Conservation (phyloP, 2,888 invertebrate genomes). For the Spilarctia lutea region DNA sequence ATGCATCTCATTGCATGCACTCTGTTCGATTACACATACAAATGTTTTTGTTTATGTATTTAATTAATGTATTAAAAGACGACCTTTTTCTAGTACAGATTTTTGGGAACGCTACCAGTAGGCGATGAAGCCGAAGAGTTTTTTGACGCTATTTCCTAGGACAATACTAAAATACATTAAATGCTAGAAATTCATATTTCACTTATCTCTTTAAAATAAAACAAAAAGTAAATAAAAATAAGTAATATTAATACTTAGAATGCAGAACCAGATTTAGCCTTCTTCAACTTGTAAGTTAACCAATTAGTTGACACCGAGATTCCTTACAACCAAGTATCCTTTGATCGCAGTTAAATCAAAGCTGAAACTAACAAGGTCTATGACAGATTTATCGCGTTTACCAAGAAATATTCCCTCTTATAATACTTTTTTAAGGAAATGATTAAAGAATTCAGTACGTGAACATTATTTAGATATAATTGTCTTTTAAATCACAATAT, state of each 20-base stretch:
- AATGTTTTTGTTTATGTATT: too few relatives aligned
- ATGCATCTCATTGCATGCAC: too few relatives aligned
- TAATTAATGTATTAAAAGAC: too few relatives aligned
- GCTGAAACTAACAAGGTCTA: constrained; percentile 77
- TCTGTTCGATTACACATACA: too few relatives aligned
- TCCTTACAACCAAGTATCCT: constrained; percentile 68
- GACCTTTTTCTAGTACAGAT: too few relatives aligned
- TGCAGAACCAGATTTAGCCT: constrained; percentile 62
- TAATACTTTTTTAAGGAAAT: constrained; percentile 63
- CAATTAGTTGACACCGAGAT: constrained; percentile 79
- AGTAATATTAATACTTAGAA: constrained; percentile 10
- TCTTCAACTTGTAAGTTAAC: constrained; percentile 68
- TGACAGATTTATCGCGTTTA: constrained; percentile 81
- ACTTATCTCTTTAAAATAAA: background rate
- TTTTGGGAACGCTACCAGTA: too few relatives aligned
- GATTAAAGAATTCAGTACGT: constrained; percentile 55
- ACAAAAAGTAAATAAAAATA: background rate
- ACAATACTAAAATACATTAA: too few relatives aligned
- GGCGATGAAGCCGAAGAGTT: too few relatives aligned
- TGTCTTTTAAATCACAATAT: background rate
- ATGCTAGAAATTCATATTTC: background rate
- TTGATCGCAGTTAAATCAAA: constrained; percentile 81
- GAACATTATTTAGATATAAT: constrained; percentile 20
- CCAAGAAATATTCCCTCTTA: constrained; percentile 68
- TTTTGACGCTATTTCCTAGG: too few relatives aligned